Evolutionary conservation across 1,140 invertebrate genomes (phyloP).

Genomic region (Pantala flavescens): DNA sequence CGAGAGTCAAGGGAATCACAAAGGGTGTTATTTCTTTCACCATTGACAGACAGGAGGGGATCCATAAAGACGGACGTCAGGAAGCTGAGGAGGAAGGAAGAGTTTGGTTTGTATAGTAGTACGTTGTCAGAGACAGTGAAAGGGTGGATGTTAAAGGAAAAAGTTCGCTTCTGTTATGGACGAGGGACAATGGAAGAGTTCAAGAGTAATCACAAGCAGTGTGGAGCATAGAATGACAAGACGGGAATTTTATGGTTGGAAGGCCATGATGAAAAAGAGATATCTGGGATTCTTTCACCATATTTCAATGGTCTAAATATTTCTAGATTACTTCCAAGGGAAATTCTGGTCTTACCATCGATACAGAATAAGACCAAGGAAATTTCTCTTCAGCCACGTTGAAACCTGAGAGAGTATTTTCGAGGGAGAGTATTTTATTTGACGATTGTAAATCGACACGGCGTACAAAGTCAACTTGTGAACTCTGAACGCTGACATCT

Average conservation of each 20-base stretch:
- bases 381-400: too few relatives aligned
- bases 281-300: too few relatives aligned
- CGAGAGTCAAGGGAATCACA: background rate
- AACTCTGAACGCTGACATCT: too few relatives aligned
- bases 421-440: too few relatives aligned
- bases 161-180: background rate
- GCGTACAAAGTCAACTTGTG: too few relatives aligned
- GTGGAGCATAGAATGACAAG: background rate
- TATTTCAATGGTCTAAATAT: too few relatives aligned
- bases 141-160: background rate
- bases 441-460: too few relatives aligned
- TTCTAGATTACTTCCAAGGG: too few relatives aligned
- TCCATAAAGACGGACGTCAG: background rate
- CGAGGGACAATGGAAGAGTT: background rate
- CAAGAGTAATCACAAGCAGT: background rate
- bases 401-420: too few relatives aligned
- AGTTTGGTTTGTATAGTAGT: background rate
- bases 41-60: background rate
- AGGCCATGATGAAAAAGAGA: background rate
- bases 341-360: too few relatives aligned
- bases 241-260: slow-evolving; percentile 4
- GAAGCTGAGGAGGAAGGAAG: background rate
- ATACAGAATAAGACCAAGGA: too few relatives aligned
- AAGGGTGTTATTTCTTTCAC: background rate
- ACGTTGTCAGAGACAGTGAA: background rate